phyloP scores from a whole-genome alignment of 2,888 invertebrate species.

The Diplazon laetatorius region DNA sequence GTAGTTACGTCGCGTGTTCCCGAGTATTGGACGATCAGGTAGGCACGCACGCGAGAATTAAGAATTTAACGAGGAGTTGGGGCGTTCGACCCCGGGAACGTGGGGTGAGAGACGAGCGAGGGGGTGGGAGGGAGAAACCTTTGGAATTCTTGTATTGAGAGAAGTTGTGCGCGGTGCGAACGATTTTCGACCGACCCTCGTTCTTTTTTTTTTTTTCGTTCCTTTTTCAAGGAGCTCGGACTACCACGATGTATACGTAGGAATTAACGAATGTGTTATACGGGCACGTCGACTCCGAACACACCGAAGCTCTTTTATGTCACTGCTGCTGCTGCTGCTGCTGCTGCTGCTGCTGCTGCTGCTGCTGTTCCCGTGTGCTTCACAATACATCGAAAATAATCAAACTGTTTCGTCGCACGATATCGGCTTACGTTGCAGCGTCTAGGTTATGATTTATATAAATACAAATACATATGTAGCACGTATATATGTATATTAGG shows the following conservation, averaged over 20 bases:
- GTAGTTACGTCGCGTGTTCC: constrained; percentile 40
- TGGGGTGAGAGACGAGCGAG: background rate
- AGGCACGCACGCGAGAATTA: constrained; percentile 48
- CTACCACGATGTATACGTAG: constrained; percentile 48
- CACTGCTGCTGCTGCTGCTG: too few relatives aligned
- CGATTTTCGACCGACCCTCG: constrained; percentile 24
- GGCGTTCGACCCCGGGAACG: too few relatives aligned
- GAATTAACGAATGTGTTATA: constrained; percentile 61
- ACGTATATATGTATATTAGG: background rate
- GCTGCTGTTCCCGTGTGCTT: too few relatives aligned
- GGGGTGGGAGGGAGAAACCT: constrained; percentile 15
- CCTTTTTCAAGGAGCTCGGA: constrained; percentile 36
- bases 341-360: too few relatives aligned
- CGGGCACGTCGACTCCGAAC: constrained; percentile 27
- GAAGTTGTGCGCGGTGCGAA: constrained; percentile 33
- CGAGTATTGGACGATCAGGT: constrained; percentile 51
- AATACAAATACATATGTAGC: background rate
- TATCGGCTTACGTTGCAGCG: constrained; percentile 48
- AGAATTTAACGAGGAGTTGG: constrained; percentile 52
- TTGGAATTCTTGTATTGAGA: constrained; percentile 55
- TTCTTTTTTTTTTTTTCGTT: constrained; percentile 26
- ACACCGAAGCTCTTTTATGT: constrained; percentile 39
- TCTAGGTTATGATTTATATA: too few relatives aligned
- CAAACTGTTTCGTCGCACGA: constrained; percentile 52
- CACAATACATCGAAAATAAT: constrained; percentile 29